A percentile compares a stretch with the other conserved stretches of the same genome.
These are phyloP conservation scores for Tarsius wallacei DNA, from an alignment of 2,797 vertebrate species.

Conservation along the genomic window DNA sequence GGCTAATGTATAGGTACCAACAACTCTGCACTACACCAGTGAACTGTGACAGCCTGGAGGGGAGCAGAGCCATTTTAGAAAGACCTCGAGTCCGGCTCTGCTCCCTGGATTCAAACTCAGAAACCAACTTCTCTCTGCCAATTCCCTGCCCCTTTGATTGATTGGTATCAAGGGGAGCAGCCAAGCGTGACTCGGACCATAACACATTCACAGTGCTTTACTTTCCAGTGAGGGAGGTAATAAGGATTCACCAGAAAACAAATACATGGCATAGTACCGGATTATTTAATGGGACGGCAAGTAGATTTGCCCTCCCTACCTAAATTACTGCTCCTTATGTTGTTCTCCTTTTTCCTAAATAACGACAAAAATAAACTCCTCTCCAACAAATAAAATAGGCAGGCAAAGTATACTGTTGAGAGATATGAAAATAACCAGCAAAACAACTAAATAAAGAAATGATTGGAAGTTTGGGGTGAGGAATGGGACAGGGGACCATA, in stretches of 20 bases:
- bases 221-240: background rate
- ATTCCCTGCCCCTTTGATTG: too few species aligned
- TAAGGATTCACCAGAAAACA: background rate
- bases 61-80: too few species aligned
- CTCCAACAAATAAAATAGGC: background rate
- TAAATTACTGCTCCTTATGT: background rate
- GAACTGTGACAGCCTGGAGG: too few species aligned
- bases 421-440: background rate
- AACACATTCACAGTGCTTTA: too few species aligned
- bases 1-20: too few species aligned
- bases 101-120: too few species aligned
- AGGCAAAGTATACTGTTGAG: background rate
- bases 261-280: background rate
- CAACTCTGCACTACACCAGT: too few species aligned
- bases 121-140: too few species aligned
- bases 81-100: too few species aligned
- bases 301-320: background rate
- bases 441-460: slow-evolving; percentile 16
- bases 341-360: background rate
- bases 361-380: background rate
- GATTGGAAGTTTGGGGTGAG: background rate
- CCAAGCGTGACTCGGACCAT: too few species aligned
- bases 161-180: too few species aligned
- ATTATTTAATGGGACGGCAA: background rate
- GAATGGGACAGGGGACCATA: background rate